Base-by-base conservation (phyloP, 2,888 invertebrate species). In the Uloborus plumipes region DNA sequence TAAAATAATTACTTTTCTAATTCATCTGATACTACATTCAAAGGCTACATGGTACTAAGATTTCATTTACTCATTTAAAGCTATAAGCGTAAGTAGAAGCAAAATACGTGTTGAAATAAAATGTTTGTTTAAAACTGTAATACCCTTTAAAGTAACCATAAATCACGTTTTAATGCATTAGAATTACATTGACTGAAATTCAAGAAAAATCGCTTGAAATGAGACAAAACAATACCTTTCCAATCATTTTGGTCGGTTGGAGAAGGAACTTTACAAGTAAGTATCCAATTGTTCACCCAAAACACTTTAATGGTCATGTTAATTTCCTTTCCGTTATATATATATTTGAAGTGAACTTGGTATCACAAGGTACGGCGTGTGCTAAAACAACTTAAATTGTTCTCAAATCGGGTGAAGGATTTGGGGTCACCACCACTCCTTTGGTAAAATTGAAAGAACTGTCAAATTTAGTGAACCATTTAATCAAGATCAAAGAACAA, bases 391-490 rank as follows among this genome's bases (percentile, higher is more conserved):
- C 39, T 39, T 39, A 39, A 39, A 39, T 39, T 39, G 39, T 39
- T 39, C 39, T 39, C 9, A 39, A 39, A 39, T 39, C 39, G 39
- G 39, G n/a, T 64, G 64, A 9, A 49, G 18, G 15, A 64, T 64
- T 64, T 39, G 39, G 20, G 64, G 64, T 64, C 64, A 64, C 9
- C 18, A 22, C 64, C 47, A 39, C 62, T 31, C 64, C 64, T 64
- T 55, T n/a, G 1, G 18, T 6, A 64, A 9, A 64, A 64, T 39
- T 39, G 39, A 47, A 47, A 18, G 9, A 15, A 49, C n/a, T 14
- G 20, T 20, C 47, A 49, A 14, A 64, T 47, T 64, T 64, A 64
- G 47, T 64, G 64, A 49, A 64, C 47, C 64, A 64, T 64, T 64
- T 47, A 64, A 18, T 49, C 39, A 64, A n/a, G 9, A 15, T 47